Conservation (phyloP, 2,888 invertebrate genomes). For the Gymnocheta viridis region DNA sequence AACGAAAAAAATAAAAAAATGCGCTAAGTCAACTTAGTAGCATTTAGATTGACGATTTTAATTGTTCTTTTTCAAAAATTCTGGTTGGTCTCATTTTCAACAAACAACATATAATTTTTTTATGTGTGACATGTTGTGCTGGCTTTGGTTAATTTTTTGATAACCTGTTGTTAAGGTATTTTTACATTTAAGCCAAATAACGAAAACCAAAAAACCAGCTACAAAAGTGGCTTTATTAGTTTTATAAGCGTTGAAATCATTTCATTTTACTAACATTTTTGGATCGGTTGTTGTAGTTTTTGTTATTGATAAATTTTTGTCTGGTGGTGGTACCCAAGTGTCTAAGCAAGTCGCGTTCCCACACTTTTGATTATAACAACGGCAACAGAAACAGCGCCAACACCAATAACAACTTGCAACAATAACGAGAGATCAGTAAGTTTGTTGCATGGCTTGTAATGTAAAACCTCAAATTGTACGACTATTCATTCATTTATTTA, state of each 20-base stretch:
- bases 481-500: constrained; percentile 48
- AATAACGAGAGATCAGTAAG: constrained; percentile 30
- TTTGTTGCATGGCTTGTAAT: constrained; percentile 45
- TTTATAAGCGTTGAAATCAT: constrained; percentile 59
- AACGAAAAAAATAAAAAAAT: no score
- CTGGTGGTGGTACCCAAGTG: constrained; percentile 60
- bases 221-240: constrained; percentile 60
- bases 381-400: not conserved
- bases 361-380: constrained; percentile 61
- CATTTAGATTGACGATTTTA: no score
- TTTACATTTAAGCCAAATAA: constrained; percentile 43
- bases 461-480: constrained; percentile 45
- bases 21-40: no score
- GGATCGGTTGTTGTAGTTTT: not conserved
- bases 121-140: constrained; percentile 27
- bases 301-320: constrained; percentile 22
- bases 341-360: constrained; percentile 65
- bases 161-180: constrained; percentile 62
- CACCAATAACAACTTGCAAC: constrained; percentile 29
- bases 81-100: constrained; percentile 26
- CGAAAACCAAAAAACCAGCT: constrained; percentile 8
- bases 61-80: not conserved
- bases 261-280: constrained; percentile 56
- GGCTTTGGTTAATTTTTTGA: constrained; percentile 49
- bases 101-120: constrained; percentile 14